Conservation (phyloP, 1,140 invertebrate species). For the Manduca sexta region DNA sequence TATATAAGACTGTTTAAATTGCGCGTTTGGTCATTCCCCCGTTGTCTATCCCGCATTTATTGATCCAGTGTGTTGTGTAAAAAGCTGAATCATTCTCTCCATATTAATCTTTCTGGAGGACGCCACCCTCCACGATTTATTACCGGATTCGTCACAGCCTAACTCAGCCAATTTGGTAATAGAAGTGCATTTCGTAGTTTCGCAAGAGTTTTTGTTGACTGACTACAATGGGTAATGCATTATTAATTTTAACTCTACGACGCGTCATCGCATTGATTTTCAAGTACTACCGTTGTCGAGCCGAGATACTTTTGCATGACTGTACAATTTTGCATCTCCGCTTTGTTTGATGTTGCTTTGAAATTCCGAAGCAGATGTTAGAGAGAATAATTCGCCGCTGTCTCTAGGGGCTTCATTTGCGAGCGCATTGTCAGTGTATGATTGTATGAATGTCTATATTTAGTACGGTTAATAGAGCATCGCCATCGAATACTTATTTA, state of each 20-base stretch:
- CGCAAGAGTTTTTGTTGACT: conserved; percentile 28
- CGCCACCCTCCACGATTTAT: conserved; percentile 18
- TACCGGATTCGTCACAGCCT: conserved; percentile 42
- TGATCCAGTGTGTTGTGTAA: conserved; percentile 29
- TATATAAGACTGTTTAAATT: neutral
- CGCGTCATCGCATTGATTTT: conserved; percentile 7
- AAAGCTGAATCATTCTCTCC: conserved; percentile 33
- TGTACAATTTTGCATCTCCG: conserved; percentile 11
- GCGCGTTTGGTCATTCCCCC: conserved; percentile 11
- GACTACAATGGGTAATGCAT: conserved; percentile 22
- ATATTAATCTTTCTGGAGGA: conserved; percentile 43
- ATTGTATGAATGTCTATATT: no score
- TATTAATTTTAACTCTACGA: conserved; percentile 24
- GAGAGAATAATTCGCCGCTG: no score
- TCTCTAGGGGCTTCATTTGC: conserved; percentile 6
- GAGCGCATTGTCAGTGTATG: no score
- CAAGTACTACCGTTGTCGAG: neutral
- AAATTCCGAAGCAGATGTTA: conserved; percentile 10
- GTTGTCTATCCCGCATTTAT: conserved; percentile 16
- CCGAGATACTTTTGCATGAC: conserved; percentile 11
- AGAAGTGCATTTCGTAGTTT: conserved; percentile 34
- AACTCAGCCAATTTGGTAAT: conserved; percentile 31
- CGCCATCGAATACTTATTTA: neutral
- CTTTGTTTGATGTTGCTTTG: conserved; percentile 7
- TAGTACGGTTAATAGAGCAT: no score